phyloP scores from a whole-genome alignment of 2,113 vertebrate genomes.

The Actenoides lindsayi region DNA sequence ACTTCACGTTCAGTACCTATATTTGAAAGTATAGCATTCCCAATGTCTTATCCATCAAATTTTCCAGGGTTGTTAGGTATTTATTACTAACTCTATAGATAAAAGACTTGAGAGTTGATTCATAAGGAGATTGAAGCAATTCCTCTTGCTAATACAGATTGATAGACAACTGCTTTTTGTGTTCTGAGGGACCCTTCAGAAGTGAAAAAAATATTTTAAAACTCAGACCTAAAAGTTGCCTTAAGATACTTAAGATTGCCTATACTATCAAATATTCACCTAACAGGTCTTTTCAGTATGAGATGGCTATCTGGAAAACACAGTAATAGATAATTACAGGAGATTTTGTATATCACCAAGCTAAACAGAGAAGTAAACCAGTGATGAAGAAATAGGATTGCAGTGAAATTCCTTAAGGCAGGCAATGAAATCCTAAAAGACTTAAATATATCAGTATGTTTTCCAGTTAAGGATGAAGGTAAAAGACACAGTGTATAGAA shows the following conservation, averaged over 20 bases:
- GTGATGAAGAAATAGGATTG: not conserved
- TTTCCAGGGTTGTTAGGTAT: not conserved
- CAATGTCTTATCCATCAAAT: not conserved
- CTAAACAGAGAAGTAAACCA: not conserved
- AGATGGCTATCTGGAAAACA: not conserved
- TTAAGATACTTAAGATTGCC: not conserved
- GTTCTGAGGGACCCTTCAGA: not conserved
- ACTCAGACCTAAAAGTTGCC: not conserved
- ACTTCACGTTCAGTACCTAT: fast-evolving
- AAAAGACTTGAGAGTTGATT: not conserved
- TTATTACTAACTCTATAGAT: not conserved
- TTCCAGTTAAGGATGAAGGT: slow-evolving; percentile 5
- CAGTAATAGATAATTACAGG: not conserved
- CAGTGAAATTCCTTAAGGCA: not conserved
- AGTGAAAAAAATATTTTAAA: not conserved
- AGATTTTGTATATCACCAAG: not conserved
- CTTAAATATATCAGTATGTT: not conserved
- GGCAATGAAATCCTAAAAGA: not conserved
- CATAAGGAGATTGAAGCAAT: not conserved
- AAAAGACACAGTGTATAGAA: not conserved
- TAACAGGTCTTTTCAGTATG: not conserved
- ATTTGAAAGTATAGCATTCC: not conserved
- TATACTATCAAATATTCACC: not conserved
- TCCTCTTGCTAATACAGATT: not conserved
- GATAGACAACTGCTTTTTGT: not conserved